Evolutionary conservation across 2,888 invertebrate species (phyloP).

Genomic region (Lycophotia porphyrea): DNA sequence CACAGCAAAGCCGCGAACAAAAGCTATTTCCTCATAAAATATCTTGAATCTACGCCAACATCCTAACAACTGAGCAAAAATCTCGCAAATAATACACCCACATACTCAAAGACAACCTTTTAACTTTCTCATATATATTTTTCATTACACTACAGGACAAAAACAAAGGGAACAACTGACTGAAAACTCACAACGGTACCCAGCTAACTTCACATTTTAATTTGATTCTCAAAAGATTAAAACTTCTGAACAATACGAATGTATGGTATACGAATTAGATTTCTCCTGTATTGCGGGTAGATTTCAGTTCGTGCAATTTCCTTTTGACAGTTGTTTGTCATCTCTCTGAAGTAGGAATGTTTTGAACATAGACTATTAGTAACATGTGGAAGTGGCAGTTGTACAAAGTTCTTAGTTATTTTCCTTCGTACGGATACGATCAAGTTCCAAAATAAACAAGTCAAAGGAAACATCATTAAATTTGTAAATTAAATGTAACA

Average conservation of each 20-base stretch:
- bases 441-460: neutral
- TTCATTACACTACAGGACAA: constrained; percentile 7
- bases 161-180: neutral
- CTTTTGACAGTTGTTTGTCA: constrained; percentile 25
- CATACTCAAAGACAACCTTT: constrained; percentile 9
- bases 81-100: constrained; percentile 24
- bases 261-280: constrained; percentile 30
- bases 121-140: neutral
- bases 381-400: neutral
- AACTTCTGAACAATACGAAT: constrained; percentile 30
- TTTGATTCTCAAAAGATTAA: constrained; percentile 35
- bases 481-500: neutral
- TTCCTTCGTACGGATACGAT: no score
- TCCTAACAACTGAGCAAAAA: neutral
- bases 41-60: neutral
- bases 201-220: constrained; percentile 35
- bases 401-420: neutral
- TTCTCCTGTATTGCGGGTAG: constrained; percentile 29
- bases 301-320: constrained; percentile 20
- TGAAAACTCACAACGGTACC: neutral
- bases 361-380: neutral
- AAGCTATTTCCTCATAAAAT: neutral
- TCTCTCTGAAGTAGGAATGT: constrained; percentile 2
- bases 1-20: neutral
- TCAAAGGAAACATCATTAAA: neutral